Conservation (phyloP, 2,888 invertebrate genomes). For the Cheilosia soror region DNA sequence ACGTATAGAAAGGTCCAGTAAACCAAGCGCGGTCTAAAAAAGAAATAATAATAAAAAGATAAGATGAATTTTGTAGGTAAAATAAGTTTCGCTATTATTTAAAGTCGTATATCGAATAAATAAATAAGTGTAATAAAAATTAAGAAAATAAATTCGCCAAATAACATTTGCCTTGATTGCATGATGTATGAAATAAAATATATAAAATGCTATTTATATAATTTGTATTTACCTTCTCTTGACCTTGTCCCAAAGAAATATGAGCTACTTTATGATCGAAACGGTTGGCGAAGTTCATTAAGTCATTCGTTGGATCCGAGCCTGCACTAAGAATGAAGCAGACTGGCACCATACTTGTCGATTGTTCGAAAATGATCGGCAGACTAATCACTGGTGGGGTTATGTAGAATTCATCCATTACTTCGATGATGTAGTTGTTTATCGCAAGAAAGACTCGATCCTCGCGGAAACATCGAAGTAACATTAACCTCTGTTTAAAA, state of each 20-base stretch:
- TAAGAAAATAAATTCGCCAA: neutral
- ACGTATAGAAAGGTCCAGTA: conserved; percentile 88
- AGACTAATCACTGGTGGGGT: conserved; percentile 93
- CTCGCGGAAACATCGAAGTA: conserved; percentile 94
- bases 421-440: conserved; percentile 91
- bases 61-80: no score
- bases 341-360: conserved; percentile 92
- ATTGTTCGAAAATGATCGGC: conserved; percentile 93
- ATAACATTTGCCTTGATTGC: no score
- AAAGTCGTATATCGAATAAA: no score
- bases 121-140: conserved; percentile 11
- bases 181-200: no score
- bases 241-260: conserved; percentile 96
- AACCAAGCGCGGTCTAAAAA: conserved; percentile 87
- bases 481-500: conserved; percentile 87
- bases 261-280: conserved; percentile 92
- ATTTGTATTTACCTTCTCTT: conserved; percentile 88
- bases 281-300: conserved; percentile 91
- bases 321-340: conserved; percentile 97
- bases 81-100: no score
- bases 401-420: conserved; percentile 94
- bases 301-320: conserved; percentile 95
- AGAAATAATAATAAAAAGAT: neutral
- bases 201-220: neutral
- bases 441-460: conserved; percentile 95